Base-by-base conservation (phyloP, 1,140 invertebrate species). In the Habropoda laboriosa region DNA sequence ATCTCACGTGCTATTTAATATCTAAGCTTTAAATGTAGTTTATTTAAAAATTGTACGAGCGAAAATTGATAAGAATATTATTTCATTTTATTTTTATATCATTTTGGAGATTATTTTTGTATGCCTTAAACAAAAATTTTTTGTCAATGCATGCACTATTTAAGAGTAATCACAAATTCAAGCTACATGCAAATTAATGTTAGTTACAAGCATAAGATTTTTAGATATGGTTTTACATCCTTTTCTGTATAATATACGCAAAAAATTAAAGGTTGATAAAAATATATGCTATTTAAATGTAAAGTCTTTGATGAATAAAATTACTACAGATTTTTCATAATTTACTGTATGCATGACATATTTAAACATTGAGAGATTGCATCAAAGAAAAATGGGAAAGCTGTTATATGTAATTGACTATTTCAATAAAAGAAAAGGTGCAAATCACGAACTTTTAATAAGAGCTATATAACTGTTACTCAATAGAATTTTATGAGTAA, bases 1-100 rank as follows among this genome's bases (percentile, higher is more conserved):
- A 89, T 80, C 71, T 88, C 53, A 78, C 76, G 79, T 87, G 76
- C 86, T 76, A 79, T 67, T 68, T 80, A 51, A 66, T 45, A 27
- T 73, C 32, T 78, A 84, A 81, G 70, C 58, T 70, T 53, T 75
- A 86, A 63, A 40, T 81, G 27, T 83, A 83, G 45, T 57, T 77
- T 38, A 84, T 24, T 60, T 47, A 57, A n/a, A n/a, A n/a, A n/a
- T n/a, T 21, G 7, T 30, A 42, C 16, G 49, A 51, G 13, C 7
- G 42, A 21, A 53, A 70, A 27, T n/a, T 53, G n/a, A 68, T 45
- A 24, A 45, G 58, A 38, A 81, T 18, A 63, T n/a, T 18, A 47
- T 38, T 35, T 61, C 21, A 27, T 58, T 68, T 24, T 35, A 58
- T 30, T 78, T 13, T 79, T 66, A 70, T 61, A n/a, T 76, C 27